Percentiles rank a stretch among this genome's conserved stretches.
Conservation (phyloP, 2,888 invertebrate genomes). For the Drosophila kuntzei region DNA sequence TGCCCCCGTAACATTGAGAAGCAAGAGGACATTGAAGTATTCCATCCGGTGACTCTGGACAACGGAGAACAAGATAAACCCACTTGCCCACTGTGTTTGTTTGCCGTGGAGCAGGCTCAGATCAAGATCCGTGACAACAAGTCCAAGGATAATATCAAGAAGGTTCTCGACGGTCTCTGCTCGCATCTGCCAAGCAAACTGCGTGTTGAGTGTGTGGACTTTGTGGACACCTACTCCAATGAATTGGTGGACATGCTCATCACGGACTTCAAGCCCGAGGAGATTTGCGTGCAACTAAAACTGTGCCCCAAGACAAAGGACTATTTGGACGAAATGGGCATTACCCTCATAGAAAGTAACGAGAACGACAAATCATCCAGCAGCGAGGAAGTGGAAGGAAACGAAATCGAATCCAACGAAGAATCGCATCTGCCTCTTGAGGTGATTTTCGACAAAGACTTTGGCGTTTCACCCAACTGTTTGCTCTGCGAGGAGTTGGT, state of each 20-base stretch:
- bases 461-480: constrained; percentile 76
- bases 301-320: constrained; percentile 88
- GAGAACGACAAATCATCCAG: constrained; percentile 47
- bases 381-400: constrained; percentile 57
- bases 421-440: constrained; percentile 77
- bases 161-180: constrained; percentile 90
- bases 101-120: constrained; percentile 92
- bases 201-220: constrained; percentile 89
- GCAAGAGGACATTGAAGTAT: constrained; percentile 87
- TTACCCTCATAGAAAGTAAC: constrained; percentile 58
- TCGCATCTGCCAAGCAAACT: constrained; percentile 88
- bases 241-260: constrained; percentile 92
- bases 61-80: constrained; percentile 86
- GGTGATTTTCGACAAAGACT: constrained; percentile 68
- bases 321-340: constrained; percentile 79
- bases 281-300: constrained; percentile 92
- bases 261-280: constrained; percentile 90
- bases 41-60: constrained; percentile 82
- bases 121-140: constrained; percentile 90
- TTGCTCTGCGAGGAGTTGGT: constrained; percentile 82
- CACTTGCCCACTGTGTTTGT: constrained; percentile 93
- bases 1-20: constrained; percentile 87
- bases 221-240: constrained; percentile 91
- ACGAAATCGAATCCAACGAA: constrained; percentile 69
- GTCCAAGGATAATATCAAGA: constrained; percentile 90